phyloP scores from a whole-genome alignment of 2,888 invertebrate species.

The Chirona hameri region DNA sequence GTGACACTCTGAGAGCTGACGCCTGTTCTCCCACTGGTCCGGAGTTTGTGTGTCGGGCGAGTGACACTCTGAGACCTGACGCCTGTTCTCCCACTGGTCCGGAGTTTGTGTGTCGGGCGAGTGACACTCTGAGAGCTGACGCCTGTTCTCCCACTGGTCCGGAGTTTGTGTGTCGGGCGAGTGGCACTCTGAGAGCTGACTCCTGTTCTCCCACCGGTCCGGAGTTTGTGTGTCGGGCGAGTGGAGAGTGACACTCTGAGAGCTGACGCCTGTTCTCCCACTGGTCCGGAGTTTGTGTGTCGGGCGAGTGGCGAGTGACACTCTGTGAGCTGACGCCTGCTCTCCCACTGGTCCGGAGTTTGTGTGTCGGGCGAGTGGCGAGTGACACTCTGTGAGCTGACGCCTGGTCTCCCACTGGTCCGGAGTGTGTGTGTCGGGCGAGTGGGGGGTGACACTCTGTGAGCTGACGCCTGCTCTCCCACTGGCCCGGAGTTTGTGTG shows the following conservation, averaged over 20 bases:
- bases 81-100: neutral
- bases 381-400: neutral
- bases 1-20: neutral
- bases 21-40: neutral
- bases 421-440: neutral
- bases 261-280: neutral
- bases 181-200: neutral
- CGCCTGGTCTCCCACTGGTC: neutral
- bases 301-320: neutral
- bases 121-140: neutral
- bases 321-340: neutral
- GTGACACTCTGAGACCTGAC: neutral
- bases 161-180: neutral
- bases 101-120: neutral
- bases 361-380: neutral
- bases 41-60: neutral
- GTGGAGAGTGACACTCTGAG: neutral
- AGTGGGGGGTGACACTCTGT: neutral
- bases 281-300: neutral
- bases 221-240: neutral
- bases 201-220: neutral
- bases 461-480: neutral
- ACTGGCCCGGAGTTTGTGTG: neutral
- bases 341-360: neutral
- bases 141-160: neutral